A percentile compares a stretch with the other conserved stretches of the same genome.
These are phyloP conservation scores for Mya arenaria DNA, from an alignment of 1,140 invertebrate genomes.

Conservation along the genomic window DNA sequence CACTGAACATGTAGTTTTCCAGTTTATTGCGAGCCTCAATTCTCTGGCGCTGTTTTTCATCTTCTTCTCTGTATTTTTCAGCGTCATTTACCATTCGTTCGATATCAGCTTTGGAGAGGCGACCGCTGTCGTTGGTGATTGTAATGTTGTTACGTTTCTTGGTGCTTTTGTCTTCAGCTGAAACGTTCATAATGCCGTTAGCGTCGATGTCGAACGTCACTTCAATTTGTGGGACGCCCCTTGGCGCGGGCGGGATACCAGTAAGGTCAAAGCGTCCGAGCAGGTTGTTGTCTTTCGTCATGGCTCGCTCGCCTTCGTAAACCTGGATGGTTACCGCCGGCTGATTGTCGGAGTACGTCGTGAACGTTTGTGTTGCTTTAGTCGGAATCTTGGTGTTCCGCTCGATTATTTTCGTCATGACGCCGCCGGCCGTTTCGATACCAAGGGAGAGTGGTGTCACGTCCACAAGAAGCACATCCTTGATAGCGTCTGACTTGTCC, in stretches of 20 bases:
- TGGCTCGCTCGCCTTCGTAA: slow-evolving; percentile 95
- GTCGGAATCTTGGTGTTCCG: slow-evolving; percentile 78
- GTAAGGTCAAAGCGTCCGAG: slow-evolving; percentile 86
- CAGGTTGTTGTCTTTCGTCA: slow-evolving; percentile 89
- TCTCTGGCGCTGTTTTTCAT: slow-evolving; percentile 93
- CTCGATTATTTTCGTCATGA: slow-evolving; percentile 81
- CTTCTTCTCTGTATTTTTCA: slow-evolving; percentile 92
- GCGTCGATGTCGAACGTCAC: slow-evolving; percentile 86
- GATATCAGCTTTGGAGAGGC: slow-evolving; percentile 95
- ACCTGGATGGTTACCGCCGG: slow-evolving; percentile 87
- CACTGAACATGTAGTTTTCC: slow-evolving; percentile 86
- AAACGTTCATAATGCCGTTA: slow-evolving; percentile 79
- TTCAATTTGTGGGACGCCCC: slow-evolving; percentile 92
- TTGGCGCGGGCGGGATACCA: slow-evolving; percentile 94
- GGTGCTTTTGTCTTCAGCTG: slow-evolving; percentile 85
- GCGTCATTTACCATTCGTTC: slow-evolving; percentile 98
- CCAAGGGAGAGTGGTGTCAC: slow-evolving; percentile 78
- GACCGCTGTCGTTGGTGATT: slow-evolving; percentile 96
- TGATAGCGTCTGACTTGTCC: slow-evolving; percentile 65
- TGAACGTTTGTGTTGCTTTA: slow-evolving; percentile 76
- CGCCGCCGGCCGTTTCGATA: slow-evolving; percentile 85
- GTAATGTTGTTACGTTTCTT: slow-evolving; percentile 90
- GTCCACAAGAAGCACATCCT: slow-evolving; percentile 77
- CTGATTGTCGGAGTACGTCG: slow-evolving; percentile 84
- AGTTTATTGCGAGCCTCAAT: slow-evolving; percentile 89